Percentiles rank a stretch among this genome's conserved stretches.
Evolutionary conservation across 2,797 vertebrate species (phyloP).

Genomic region (Fratercula arctica): DNA sequence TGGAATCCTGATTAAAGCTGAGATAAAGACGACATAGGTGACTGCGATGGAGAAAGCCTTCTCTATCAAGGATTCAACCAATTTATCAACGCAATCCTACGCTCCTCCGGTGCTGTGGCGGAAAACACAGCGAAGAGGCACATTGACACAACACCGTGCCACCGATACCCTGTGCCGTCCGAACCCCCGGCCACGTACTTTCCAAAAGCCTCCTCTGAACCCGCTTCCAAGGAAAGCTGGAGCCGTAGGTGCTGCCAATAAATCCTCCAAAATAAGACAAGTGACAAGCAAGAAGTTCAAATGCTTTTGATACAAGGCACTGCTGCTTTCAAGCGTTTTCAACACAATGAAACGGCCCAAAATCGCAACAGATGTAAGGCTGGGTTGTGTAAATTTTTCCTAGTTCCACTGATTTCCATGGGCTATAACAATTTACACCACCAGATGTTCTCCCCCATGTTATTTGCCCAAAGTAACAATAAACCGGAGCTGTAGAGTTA

Average conservation of each 20-base stretch:
- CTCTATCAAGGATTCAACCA: background rate
- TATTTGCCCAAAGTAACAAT: background rate
- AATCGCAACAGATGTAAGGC: background rate
- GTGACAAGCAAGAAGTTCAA: background rate
- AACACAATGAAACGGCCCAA: rapidly evolving
- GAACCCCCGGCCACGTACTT: rapidly evolving
- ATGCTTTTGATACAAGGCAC: background rate
- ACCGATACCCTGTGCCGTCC: rapidly evolving
- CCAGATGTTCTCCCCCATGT: background rate
- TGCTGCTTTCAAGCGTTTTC: background rate
- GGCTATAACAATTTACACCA: background rate
- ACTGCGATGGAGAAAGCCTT: rapidly evolving
- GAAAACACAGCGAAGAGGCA: background rate
- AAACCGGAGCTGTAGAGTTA: background rate
- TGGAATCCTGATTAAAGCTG: rapidly evolving
- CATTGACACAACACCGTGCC: rapidly evolving
- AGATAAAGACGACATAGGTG: background rate
- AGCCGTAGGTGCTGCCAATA: rapidly evolving
- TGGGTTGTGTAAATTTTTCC: background rate
- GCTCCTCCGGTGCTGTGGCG: rapidly evolving
- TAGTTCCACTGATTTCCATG: background rate
- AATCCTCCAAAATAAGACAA: background rate
- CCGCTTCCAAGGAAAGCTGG: background rate
- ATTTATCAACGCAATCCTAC: background rate
- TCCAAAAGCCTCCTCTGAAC: background rate